Base-by-base conservation (phyloP, 2,797 vertebrate genomes). In the Acanthornis magna region DNA sequence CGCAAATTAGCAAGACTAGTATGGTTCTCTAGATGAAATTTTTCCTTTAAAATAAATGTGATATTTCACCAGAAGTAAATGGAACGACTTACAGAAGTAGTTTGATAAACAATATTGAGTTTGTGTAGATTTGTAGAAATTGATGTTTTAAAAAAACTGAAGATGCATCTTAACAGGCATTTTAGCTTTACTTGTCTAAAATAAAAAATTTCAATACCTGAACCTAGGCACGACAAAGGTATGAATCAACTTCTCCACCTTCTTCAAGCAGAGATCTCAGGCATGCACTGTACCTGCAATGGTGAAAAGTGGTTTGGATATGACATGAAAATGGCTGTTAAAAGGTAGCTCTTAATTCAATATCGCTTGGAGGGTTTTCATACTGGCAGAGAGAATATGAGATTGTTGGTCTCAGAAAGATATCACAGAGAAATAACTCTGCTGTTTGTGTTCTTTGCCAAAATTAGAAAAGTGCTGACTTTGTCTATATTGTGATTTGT, bases 261-360 rank as follows among this genome's bases (percentile, higher is more conserved):
- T 89, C 92, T 96, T 96, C 53, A 94, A 83, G 75, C 53, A 94
- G 92, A 94, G 85, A 92, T 96, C 84, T 95, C 75, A 73, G 62
- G 38, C 48, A 79, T 93, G 47, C 91, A 71, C 75, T 81, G 71
- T 88, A 96, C 63, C 57, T 53, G 36, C 84, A 91, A 62, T 83
- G 60, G 89, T 92, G 90, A 95, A 97, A 97, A 93, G 50, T 34
- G 38, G 65, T 95, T 96, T 97, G 94, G 96, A 96, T 96, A 96
- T 95, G 94, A 80, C 86, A 95, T 22, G 45, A 97, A 96, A 63
- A 91, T 89, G 68, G 40, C 77, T 91, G 77, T 96, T 93, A 96
- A 83, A 88, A 96, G 51, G 84, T 80, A 95, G 77, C 61, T 88
- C 67, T 93, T 74, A 91, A 93, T 94, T 97, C 93, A 97, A 67